These are phyloP conservation scores for Thermophis baileyi DNA, from an alignment of 2,113 vertebrate species.

Conservation along the genomic window DNA sequence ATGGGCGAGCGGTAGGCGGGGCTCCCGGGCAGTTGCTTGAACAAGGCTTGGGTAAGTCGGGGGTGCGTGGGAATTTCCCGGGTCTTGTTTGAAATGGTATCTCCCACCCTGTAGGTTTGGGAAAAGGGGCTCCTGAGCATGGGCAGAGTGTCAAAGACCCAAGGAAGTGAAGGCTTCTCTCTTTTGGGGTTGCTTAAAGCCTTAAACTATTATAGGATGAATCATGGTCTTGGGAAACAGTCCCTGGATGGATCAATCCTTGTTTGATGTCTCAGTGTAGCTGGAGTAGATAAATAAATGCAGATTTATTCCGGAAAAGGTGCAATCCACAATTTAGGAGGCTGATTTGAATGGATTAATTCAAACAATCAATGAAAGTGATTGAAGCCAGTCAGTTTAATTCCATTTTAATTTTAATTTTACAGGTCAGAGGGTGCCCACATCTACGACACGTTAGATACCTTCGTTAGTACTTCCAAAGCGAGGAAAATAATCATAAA, in stretches of 20 bases:
- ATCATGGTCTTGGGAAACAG: background rate
- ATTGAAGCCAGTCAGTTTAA: background rate
- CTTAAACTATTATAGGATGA: background rate
- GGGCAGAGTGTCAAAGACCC: background rate
- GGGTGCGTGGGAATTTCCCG: too few relatives aligned
- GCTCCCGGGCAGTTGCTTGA: background rate
- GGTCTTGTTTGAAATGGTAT: background rate
- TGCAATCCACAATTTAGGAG: background rate
- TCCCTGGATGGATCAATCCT: background rate
- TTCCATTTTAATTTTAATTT: background rate
- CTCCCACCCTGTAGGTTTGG: background rate
- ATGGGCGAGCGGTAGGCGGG: background rate
- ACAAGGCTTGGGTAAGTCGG: accelerated
- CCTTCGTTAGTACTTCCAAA: background rate
- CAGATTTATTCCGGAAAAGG: background rate
- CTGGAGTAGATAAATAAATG: too few relatives aligned
- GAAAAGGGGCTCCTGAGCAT: background rate
- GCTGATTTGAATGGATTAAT: background rate
- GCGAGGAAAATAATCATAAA: background rate
- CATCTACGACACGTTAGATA: background rate
- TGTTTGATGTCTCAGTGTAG: background rate
- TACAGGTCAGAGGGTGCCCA: background rate
- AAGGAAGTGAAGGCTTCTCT: background rate
- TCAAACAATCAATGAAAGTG: background rate
- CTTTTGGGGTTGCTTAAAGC: background rate